These are phyloP conservation scores for Synanthedon andrenaeformis DNA, from an alignment of 2,888 invertebrate species.

Conservation along the genomic window DNA sequence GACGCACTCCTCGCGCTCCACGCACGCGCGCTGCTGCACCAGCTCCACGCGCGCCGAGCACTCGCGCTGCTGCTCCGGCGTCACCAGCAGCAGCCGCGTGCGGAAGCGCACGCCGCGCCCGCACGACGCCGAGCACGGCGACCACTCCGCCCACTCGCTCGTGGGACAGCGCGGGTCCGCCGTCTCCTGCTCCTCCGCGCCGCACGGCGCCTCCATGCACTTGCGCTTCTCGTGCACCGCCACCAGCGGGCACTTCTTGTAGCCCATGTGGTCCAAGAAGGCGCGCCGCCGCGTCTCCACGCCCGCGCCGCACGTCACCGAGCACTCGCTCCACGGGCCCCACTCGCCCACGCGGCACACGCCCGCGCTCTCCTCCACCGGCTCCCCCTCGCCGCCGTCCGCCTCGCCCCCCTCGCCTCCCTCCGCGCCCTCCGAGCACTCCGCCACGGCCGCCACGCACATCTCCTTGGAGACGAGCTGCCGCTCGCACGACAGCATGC, in stretches of 20 bases:
- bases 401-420: constrained; percentile 14
- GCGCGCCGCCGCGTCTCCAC: constrained; percentile 79
- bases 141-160: constrained; percentile 93
- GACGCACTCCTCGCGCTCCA: constrained; percentile 75
- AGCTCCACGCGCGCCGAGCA: constrained; percentile 79
- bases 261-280: constrained; percentile 80
- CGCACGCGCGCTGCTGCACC: constrained; percentile 80
- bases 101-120: constrained; percentile 82
- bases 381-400: constrained; percentile 14
- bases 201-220: constrained; percentile 80
- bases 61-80: constrained; percentile 72
- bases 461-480: constrained; percentile 90
- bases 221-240: constrained; percentile 83
- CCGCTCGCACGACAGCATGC: constrained; percentile 75
- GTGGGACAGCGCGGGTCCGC: constrained; percentile 79
- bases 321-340: constrained; percentile 89
- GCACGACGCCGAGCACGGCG: constrained; percentile 90
- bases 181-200: constrained; percentile 57
- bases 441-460: constrained; percentile 82
- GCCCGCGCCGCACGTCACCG: constrained; percentile 85
- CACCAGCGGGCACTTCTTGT: constrained; percentile 85
- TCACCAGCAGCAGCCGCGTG: constrained; percentile 77
- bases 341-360: constrained; percentile 79
- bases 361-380: constrained; percentile 33
- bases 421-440: constrained; percentile 61